Evolutionary conservation across 2,797 vertebrate genomes (phyloP).

Genomic region (Steatocranus sp.): DNA sequence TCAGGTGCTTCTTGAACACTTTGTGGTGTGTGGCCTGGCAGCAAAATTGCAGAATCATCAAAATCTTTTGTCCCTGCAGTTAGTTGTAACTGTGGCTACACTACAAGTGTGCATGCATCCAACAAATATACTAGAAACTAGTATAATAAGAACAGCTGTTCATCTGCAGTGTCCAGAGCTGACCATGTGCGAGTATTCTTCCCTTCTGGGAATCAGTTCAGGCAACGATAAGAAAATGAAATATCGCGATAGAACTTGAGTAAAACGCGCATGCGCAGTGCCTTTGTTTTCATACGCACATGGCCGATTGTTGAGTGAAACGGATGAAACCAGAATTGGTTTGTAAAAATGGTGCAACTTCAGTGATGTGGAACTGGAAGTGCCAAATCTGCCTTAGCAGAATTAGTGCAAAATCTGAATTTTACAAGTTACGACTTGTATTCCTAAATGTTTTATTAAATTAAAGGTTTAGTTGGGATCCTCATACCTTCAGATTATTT

Average conservation of each 20-base stretch:
- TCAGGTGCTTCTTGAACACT: not conserved
- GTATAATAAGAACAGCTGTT: not conserved
- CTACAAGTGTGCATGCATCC: not conserved
- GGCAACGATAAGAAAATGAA: too few species aligned
- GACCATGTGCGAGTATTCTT: not conserved
- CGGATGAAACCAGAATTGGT: too few species aligned
- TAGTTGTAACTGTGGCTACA: not conserved
- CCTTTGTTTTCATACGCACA: too few species aligned
- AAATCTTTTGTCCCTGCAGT: not conserved
- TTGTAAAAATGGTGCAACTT: too few species aligned
- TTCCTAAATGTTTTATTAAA: not conserved
- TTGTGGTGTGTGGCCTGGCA: not conserved
- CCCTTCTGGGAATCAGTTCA: not conserved
- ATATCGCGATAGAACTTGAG: too few species aligned
- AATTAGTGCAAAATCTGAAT: not conserved
- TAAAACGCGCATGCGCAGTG: too few species aligned
- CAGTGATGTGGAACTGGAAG: too few species aligned
- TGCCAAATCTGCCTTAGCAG: not conserved
- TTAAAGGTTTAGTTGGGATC: not conserved
- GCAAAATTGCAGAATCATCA: not conserved
- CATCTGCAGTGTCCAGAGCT: not conserved
- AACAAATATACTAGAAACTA: not conserved
- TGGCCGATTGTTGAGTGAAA: too few species aligned
- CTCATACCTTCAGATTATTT: not conserved
- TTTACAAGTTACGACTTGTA: not conserved